Conservation (phyloP, 1,140 invertebrate species). For the Apis laboriosa region DNA sequence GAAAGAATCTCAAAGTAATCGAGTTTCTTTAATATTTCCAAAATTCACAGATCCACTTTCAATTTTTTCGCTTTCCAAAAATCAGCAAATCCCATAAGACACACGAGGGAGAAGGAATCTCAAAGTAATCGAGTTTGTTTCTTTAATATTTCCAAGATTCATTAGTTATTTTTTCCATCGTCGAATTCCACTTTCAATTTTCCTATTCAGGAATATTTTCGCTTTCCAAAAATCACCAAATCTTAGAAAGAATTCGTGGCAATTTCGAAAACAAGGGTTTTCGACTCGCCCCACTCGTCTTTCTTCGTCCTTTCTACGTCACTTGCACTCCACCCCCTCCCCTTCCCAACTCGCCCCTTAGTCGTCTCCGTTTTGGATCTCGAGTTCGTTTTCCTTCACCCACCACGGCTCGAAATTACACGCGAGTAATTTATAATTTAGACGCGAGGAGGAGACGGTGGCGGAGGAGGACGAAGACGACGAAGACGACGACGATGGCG, state of each 20-base stretch:
- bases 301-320: conserved; percentile 42
- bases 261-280: conserved; percentile 55
- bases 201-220: too few relatives aligned
- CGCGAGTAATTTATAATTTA: conserved; percentile 67
- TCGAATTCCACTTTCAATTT: too few relatives aligned
- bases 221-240: too few relatives aligned
- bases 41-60: too few relatives aligned
- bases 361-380: conserved; percentile 51
- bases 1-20: too few relatives aligned
- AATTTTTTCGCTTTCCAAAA: too few relatives aligned
- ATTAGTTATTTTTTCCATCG: too few relatives aligned
- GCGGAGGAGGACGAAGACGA: background rate
- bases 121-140: too few relatives aligned
- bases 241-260: background rate
- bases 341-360: conserved; percentile 49
- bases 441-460: conserved; percentile 17
- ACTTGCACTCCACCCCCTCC: conserved; percentile 52
- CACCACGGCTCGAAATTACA: conserved; percentile 51
- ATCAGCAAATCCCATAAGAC: too few relatives aligned
- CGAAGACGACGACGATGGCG: background rate
- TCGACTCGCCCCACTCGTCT: background rate
- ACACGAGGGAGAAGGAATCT: too few relatives aligned
- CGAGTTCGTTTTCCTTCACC: conserved; percentile 35
- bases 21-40: too few relatives aligned
- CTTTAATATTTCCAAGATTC: too few relatives aligned